These are phyloP conservation scores for Astreopora myriophthalma DNA, from an alignment of 64 coral and sea anemone genomes.

Conservation along the genomic window DNA sequence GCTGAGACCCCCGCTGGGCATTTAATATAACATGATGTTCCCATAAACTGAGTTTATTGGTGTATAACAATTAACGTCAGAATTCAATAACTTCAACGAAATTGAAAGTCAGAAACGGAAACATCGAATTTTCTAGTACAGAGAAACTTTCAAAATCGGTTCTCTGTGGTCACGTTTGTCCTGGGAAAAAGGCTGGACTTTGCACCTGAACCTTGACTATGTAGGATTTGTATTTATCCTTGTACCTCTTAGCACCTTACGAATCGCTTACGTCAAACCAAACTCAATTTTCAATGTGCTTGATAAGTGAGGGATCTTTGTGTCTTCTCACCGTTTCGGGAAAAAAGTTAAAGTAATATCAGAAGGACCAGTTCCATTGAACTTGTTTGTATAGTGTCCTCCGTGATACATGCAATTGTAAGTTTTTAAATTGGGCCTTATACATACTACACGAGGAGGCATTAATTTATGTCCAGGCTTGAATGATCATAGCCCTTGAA, in stretches of 20 bases:
- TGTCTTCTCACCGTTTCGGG: not conserved
- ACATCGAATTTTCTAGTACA: not conserved
- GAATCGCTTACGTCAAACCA: not conserved
- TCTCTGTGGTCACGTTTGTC: not conserved
- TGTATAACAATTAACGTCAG: not conserved
- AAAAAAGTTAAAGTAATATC: not conserved
- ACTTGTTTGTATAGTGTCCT: not conserved
- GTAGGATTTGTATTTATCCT: not conserved
- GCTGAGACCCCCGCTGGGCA: not conserved
- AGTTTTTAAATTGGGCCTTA: not conserved
- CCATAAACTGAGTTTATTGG: no score
- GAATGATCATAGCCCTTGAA: not conserved
- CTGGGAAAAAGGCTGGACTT: no score
- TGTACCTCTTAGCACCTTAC: not conserved
- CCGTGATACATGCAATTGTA: not conserved
- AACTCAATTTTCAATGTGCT: no score
- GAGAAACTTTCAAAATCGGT: not conserved
- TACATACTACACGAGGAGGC: not conserved
- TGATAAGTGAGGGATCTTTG: no score
- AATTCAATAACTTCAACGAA: not conserved
- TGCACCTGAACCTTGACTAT: no score
- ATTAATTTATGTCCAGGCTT: not conserved
- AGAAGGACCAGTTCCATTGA: not conserved
- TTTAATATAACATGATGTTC: not conserved
- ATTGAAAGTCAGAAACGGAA: not conserved